Percentiles rank a stretch among this genome's conserved stretches.
Conservation (phyloP, 2,797 vertebrate genomes). For the Pseudochromis fuscus region DNA sequence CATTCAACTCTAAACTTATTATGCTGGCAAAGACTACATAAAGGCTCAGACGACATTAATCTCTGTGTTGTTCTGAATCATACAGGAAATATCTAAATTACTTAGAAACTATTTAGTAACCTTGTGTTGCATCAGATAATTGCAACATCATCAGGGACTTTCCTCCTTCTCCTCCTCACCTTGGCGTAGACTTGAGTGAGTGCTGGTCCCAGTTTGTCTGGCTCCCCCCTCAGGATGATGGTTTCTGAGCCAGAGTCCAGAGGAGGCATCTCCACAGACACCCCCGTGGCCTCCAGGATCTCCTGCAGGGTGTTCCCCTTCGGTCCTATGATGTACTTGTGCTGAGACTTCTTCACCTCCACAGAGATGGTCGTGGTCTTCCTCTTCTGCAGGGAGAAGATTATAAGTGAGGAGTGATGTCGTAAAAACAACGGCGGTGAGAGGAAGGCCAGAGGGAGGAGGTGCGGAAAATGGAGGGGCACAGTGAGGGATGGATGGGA, state of each 20-base stretch:
- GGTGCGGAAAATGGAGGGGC: neutral
- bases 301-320: slow-evolving; percentile 88
- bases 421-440: neutral
- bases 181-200: slow-evolving; percentile 87
- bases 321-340: slow-evolving; percentile 86
- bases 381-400: slow-evolving; percentile 79
- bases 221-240: slow-evolving; percentile 86
- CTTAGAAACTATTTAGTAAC: neutral
- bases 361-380: slow-evolving; percentile 88
- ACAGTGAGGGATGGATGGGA: neutral
- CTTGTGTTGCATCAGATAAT: too few relatives aligned
- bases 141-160: neutral
- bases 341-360: slow-evolving; percentile 88
- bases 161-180: slow-evolving; percentile 67
- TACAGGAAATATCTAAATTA: too few relatives aligned
- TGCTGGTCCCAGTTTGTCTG: slow-evolving; percentile 84
- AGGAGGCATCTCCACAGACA: slow-evolving; percentile 86
- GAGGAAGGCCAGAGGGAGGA: neutral
- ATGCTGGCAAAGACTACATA: too few relatives aligned
- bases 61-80: too few relatives aligned
- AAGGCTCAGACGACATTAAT: too few relatives aligned
- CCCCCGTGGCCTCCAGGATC: slow-evolving; percentile 86
- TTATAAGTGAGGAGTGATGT: neutral
- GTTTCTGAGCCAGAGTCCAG: slow-evolving; percentile 86
- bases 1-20: too few relatives aligned